These are phyloP conservation scores for Coboldia fuscipes DNA, from an alignment of 1,140 invertebrate species.

Conservation along the genomic window DNA sequence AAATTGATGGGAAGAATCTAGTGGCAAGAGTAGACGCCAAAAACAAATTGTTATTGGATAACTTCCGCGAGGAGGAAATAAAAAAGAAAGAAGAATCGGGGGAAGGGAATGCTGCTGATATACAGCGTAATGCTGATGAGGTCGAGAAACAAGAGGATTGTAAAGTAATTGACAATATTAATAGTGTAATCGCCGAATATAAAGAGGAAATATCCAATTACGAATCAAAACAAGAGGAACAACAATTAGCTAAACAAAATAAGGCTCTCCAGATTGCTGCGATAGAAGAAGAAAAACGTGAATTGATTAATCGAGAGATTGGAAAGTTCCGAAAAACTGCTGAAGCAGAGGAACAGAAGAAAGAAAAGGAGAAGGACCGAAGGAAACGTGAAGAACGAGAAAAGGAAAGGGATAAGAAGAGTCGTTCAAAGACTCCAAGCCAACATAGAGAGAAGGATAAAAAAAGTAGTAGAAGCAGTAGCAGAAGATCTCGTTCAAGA, in stretches of 20 bases:
- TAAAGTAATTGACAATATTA: constrained; percentile 49
- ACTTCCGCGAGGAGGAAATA: constrained; percentile 52
- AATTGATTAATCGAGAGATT: constrained; percentile 88
- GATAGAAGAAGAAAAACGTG: constrained; percentile 90
- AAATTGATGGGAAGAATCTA: constrained; percentile 81
- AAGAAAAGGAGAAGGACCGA: constrained; percentile 29
- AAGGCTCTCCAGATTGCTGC: constrained; percentile 56
- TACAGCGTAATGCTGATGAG: constrained; percentile 21
- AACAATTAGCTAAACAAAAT: constrained; percentile 29
- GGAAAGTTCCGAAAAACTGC: constrained; percentile 83
- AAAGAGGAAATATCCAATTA: constrained; percentile 54
- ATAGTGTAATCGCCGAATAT: constrained; percentile 61
- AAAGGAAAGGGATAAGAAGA: constrained; percentile 17
- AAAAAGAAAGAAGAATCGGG: constrained; percentile 16
- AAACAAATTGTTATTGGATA: constrained; percentile 81
- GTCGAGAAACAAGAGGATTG: constrained; percentile 57
- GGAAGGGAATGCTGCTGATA: constrained; percentile 3
- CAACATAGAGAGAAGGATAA: constrained; percentile 19
- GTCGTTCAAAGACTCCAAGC: constrained; percentile 15
- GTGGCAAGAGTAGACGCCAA: constrained; percentile 97
- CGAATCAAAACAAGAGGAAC: constrained; percentile 31
- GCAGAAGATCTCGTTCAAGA: constrained; percentile 15
- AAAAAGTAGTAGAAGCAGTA: not conserved
- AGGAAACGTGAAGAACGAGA: constrained; percentile 28
- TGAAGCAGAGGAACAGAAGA: constrained; percentile 18